phyloP scores from a whole-genome alignment of 1,140 invertebrate species.

The Ceratina japonica region DNA sequence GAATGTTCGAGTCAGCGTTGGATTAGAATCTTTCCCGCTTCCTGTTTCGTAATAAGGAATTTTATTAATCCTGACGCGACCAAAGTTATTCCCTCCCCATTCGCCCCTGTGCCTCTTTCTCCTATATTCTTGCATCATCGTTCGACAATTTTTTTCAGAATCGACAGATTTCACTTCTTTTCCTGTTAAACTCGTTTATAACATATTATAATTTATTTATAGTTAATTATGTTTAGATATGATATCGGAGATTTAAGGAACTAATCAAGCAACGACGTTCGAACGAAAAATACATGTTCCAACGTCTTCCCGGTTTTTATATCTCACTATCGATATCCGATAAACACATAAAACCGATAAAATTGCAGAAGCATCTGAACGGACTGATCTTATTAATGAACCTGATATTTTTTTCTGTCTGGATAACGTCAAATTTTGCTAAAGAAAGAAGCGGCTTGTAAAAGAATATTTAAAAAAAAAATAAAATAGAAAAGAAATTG shows the following conservation, averaged over 20 bases:
- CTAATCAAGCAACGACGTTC: too few species aligned
- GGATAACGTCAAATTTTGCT: background rate
- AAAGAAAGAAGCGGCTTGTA: background rate
- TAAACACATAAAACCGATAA: slow-evolving; percentile 12
- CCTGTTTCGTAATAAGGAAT: slow-evolving; percentile 33
- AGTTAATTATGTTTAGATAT: too few species aligned
- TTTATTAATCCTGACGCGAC: slow-evolving; percentile 37
- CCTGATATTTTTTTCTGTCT: background rate
- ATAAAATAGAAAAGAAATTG: too few species aligned
- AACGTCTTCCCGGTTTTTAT: background rate
- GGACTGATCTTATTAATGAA: too few species aligned
- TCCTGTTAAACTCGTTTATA: too few species aligned
- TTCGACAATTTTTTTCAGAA: too few species aligned
- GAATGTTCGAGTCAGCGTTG: slow-evolving; percentile 42
- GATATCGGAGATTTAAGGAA: too few species aligned
- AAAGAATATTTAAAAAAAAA: too few species aligned
- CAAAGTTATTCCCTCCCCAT: background rate
- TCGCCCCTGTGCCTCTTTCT: background rate
- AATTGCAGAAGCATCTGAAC: background rate
- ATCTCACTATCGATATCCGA: slow-evolving; percentile 16
- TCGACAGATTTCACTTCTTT: too few species aligned
- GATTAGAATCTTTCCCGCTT: slow-evolving; percentile 23
- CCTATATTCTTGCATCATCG: background rate
- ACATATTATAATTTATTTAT: too few species aligned
- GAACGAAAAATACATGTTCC: too few species aligned